These are phyloP conservation scores for Dunckerocampus dactyliophorus DNA, from an alignment of 2,113 vertebrate genomes.

Conservation along the genomic window DNA sequence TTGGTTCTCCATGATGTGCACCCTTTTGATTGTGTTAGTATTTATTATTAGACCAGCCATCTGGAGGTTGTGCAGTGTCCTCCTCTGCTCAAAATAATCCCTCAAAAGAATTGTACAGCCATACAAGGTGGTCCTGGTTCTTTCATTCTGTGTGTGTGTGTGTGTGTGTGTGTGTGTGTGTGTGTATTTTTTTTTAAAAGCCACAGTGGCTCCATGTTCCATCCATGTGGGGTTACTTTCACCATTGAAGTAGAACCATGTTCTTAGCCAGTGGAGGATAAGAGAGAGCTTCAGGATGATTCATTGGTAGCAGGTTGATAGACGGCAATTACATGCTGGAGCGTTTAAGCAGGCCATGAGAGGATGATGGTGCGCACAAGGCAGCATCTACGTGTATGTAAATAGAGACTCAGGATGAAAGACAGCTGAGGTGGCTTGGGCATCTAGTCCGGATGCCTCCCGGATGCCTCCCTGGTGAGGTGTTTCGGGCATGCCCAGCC, in stretches of 20 bases:
- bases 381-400: conserved; percentile 17
- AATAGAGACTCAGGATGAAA: conserved; percentile 17
- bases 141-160: not conserved
- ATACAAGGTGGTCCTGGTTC: not conserved
- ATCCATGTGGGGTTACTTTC: not conserved
- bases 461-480: too few relatives aligned
- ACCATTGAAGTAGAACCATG: conserved; percentile 4
- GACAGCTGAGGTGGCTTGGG: too few relatives aligned
- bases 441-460: too few relatives aligned
- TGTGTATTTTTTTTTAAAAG: not conserved
- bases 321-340: conserved; percentile 26
- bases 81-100: not conserved
- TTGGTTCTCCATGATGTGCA: not conserved
- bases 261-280: conserved; percentile 9
- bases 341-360: conserved; percentile 11
- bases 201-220: not conserved
- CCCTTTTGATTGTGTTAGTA: conserved; percentile 4
- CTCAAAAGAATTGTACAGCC: conserved; percentile 6
- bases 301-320: conserved; percentile 25
- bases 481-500: too few relatives aligned
- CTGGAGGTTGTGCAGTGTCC: conserved; percentile 10
- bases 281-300: conserved; percentile 23
- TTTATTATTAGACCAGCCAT: conserved; percentile 13
- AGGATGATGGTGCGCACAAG: conserved; percentile 8
- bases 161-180: too few relatives aligned